These are phyloP conservation scores for Myopa tessellatipennis DNA, from an alignment of 2,888 invertebrate species.

Conservation along the genomic window DNA sequence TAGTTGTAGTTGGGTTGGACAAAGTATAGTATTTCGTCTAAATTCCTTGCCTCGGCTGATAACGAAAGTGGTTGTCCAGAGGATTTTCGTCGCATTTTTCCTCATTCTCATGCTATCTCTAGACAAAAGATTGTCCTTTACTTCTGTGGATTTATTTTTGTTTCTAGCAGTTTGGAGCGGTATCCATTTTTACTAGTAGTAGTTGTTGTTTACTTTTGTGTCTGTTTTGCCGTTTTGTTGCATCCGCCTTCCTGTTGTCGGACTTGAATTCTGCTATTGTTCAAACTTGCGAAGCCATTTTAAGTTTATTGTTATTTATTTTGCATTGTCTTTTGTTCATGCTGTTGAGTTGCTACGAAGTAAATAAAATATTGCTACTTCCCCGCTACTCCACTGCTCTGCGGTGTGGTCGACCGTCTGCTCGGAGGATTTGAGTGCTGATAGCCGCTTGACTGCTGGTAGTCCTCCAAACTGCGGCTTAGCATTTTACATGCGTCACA, in stretches of 20 bases:
- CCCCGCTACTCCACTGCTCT: not conserved
- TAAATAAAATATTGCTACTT: slow-evolving; percentile 10
- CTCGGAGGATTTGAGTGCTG: no score
- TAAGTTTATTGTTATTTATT: slow-evolving; percentile 42
- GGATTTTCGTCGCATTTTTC: not conserved
- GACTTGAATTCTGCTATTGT: not conserved
- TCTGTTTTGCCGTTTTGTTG: no score
- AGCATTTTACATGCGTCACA: not conserved
- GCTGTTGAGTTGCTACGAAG: not conserved
- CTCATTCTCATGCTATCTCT: not conserved
- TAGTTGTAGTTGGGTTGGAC: no score
- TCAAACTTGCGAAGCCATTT: slow-evolving; percentile 43
- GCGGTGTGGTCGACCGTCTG: no score
- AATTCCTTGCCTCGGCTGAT: not conserved
- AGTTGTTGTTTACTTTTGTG: not conserved
- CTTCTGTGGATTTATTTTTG: slow-evolving; percentile 7
- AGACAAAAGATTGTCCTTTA: not conserved
- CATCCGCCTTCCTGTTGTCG: not conserved
- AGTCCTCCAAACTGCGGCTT: no score
- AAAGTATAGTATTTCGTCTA: no score
- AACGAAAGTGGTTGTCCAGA: not conserved
- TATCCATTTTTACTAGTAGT: not conserved
- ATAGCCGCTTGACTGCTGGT: no score
- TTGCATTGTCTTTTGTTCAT: slow-evolving; percentile 21
- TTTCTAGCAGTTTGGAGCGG: not conserved